Conservation (phyloP, 2,113 vertebrate species). For the Micronisus gabar region DNA sequence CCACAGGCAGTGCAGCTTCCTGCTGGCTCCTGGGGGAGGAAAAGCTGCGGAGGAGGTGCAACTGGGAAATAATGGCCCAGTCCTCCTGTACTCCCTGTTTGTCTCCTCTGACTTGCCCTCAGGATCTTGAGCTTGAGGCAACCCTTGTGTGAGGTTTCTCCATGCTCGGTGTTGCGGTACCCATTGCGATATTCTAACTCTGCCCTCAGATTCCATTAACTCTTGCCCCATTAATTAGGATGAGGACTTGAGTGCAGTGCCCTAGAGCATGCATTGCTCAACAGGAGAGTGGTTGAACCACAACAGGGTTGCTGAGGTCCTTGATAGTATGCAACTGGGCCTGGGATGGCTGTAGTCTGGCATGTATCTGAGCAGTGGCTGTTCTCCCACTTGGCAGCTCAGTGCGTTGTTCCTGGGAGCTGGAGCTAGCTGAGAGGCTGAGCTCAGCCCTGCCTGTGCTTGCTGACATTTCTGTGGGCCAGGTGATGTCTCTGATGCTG, state of each 20-base stretch:
- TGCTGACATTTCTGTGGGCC: not conserved
- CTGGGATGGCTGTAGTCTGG: not conserved
- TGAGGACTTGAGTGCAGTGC: not conserved
- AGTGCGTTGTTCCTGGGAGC: not conserved
- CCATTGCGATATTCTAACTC: not conserved
- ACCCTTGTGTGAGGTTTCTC: not conserved
- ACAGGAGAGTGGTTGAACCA: not conserved
- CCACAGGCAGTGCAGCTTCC: not conserved
- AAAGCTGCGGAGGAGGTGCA: not conserved
- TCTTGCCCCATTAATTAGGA: not conserved
- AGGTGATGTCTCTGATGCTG: not conserved
- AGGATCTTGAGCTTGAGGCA: not conserved
- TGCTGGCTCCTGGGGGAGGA: not conserved
- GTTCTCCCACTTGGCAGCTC: not conserved
- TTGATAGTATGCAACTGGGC: not conserved
- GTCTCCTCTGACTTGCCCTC: not conserved
- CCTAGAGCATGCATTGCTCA: not conserved
- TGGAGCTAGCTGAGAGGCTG: not conserved
- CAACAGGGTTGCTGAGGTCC: not conserved
- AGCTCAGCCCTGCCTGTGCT: not conserved
- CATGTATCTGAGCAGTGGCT: rapidly evolving
- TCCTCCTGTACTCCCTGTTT: constrained; percentile 4
- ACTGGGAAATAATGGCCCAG: not conserved
- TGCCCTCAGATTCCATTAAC: not conserved
- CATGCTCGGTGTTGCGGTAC: rapidly evolving